Conservation (phyloP, 2,797 vertebrate genomes). For the Pteropus rufus region DNA sequence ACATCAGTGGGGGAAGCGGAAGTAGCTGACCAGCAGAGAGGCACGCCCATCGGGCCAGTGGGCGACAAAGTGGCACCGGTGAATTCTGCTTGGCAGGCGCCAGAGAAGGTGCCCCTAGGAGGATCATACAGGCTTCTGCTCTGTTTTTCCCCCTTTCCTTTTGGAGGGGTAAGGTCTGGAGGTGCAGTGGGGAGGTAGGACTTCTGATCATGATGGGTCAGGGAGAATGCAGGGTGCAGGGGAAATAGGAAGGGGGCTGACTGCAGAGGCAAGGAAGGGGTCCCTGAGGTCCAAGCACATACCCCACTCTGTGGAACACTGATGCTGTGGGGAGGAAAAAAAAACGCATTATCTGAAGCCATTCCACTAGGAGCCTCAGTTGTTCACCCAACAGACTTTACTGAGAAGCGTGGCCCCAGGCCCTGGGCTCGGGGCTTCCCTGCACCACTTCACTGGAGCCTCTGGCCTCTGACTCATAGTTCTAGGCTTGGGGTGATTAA, state of each 20-base stretch:
- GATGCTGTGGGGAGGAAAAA: neutral
- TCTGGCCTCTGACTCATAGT: neutral
- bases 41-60: fast-evolving
- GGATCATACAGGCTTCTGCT: neutral
- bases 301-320: neutral
- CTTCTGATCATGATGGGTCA: neutral
- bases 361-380: neutral
- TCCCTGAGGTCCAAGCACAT: neutral
- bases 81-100: neutral
- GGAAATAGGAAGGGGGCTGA: neutral
- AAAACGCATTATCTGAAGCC: too few species aligned
- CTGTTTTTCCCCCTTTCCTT: neutral
- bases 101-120: neutral
- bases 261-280: neutral
- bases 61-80: too few species aligned
- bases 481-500: neutral
- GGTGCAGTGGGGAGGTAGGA: neutral
- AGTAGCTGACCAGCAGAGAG: neutral
- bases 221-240: too few species aligned
- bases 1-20: too few species aligned
- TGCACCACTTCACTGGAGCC: neutral
- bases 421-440: neutral
- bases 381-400: neutral
- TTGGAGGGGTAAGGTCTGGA: neutral
- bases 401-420: fast-evolving